Evolutionary conservation across 2,113 vertebrate species (phyloP), one percentile per base, ranked within the genome.

Genomic region (Xiphophorus couchianus): DNA sequence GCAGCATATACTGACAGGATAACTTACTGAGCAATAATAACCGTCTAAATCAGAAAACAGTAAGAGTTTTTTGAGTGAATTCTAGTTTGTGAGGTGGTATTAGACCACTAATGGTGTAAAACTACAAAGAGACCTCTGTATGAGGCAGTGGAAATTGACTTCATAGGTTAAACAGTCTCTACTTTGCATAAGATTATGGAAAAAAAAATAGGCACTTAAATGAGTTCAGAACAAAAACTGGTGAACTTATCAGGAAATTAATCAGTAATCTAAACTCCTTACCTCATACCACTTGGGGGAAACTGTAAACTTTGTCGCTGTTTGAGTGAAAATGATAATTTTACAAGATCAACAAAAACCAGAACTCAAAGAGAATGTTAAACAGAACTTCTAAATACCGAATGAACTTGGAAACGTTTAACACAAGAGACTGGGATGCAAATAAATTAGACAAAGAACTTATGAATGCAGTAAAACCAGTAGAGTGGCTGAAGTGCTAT

Each of bases 401-500:
- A 15, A 14, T 76, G 77, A 77, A 77, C 77, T 83, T 82, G 73
- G 82, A 74, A 84, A 91, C 19, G 35, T 39, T 73, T n/a, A 78
- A 81, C 51, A 77, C 2, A 1, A 64, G 73, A 81, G 69, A 74
- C 69, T 39, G 2, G 58, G 48, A 51, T 76, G 39, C 10, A 73
- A 87, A 88, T 89, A 91, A 88, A 89, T 89, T 69, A 89, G 48
- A 86, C 27, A 35, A 42, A 76, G 22, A 78, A 77, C 71, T 80
- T 67, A 66, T 73, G 62, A 81, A 76, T 81, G 69, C 63, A 37
- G 80, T 65, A 76, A 71, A 35, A 48, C 17, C 19, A 48, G 44
- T 35, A 67, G 67, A 81, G 65, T 71, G 51, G 39, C 10, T 72
- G 30, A 90, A 83, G 81, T 90, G 73, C 74, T 81, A 27, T 31